Evolutionary conservation across 1,140 invertebrate species (phyloP), one percentile per base, ranked within the genome.

Genomic region (Anastatus disparis): DNA sequence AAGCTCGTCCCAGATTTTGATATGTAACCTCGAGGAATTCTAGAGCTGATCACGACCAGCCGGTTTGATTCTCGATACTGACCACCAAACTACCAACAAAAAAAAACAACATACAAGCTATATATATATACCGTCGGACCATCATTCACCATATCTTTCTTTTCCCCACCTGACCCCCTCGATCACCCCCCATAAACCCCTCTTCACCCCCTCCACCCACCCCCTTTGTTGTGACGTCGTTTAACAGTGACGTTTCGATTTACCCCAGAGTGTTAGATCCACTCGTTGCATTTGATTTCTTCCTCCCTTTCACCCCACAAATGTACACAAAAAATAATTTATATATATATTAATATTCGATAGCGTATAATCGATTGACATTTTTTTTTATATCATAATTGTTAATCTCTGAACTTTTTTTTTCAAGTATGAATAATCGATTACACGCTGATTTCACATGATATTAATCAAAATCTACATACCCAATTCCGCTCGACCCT

Each of bases 41-140:
- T 55, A 81, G 77, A 79, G 80, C 84, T 85, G 84, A 77, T 76
- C 78, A 80, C 62, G 81, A 85, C 84, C 84, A 83, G 83, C 74
- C 72, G 62, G 56, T 70, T 71, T 26, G 42, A 67, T 46, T 53
- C 66, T 71, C 24, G 72, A 74, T n/a, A n/a, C n/a, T n/a, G n/a
- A n/a, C n/a, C n/a, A n/a, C 71, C 31, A 35, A 73, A 31, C 8
- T 20, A 15, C 29, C n/a, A n/a, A n/a, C n/a, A n/a, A n/a, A n/a
- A n/a, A n/a, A n/a, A n/a, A n/a, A n/a, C n/a, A n/a, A n/a, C n/a
- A n/a, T n/a, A n/a, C n/a, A n/a, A n/a, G n/a, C n/a, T n/a, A n/a
- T n/a, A n/a, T n/a, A n/a, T n/a, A n/a, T n/a, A n/a, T n/a, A n/a
- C n/a, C n/a, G n/a, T n/a, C 15, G 35, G 27, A 35, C 46, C 48